Evolutionary conservation across 1,140 invertebrate species (phyloP).

Genomic region (Zaprionus kolodkinae): DNA sequence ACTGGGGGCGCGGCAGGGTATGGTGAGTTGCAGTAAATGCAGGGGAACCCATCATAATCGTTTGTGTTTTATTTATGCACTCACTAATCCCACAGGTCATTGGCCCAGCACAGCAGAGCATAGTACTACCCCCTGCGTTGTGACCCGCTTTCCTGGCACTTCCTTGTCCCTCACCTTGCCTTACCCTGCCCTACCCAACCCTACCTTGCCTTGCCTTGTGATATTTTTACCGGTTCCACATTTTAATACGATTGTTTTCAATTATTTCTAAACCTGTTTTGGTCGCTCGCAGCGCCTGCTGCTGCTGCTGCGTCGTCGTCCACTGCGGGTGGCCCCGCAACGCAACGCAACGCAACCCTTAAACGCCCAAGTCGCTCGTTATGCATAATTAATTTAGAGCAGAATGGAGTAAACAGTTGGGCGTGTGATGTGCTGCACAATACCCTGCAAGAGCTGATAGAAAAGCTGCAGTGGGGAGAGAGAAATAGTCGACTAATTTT

Average conservation of each 20-base stretch:
- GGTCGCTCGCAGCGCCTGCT: constrained; percentile 6
- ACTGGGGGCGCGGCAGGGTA: background rate
- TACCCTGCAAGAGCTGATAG: constrained; percentile 6
- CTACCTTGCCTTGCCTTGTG: constrained; percentile 17
- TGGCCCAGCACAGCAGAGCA: constrained; percentile 14
- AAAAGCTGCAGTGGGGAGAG: background rate
- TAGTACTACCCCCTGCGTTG: background rate
- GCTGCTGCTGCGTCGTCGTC: background rate
- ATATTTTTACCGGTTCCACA: constrained; percentile 38
- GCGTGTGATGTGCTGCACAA: background rate
- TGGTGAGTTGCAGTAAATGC: background rate
- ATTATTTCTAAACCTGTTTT: constrained; percentile 62
- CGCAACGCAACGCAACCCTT: constrained; percentile 8
- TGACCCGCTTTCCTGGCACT: constrained; percentile 26
- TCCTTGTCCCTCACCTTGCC: constrained; percentile 11
- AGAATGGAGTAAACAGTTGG: constrained; percentile 11
- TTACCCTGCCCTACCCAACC: no score
- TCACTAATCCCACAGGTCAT: constrained; percentile 30
- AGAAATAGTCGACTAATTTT: background rate
- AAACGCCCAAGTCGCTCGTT: constrained; percentile 47
- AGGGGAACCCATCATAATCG: constrained; percentile 12
- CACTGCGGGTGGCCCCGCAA: constrained; percentile 21
- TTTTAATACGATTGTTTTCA: constrained; percentile 71
- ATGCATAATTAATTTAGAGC: constrained; percentile 70
- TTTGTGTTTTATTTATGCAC: constrained; percentile 7